Conservation (phyloP, 2,113 vertebrate species). For the Lophochroa leadbeateri region DNA sequence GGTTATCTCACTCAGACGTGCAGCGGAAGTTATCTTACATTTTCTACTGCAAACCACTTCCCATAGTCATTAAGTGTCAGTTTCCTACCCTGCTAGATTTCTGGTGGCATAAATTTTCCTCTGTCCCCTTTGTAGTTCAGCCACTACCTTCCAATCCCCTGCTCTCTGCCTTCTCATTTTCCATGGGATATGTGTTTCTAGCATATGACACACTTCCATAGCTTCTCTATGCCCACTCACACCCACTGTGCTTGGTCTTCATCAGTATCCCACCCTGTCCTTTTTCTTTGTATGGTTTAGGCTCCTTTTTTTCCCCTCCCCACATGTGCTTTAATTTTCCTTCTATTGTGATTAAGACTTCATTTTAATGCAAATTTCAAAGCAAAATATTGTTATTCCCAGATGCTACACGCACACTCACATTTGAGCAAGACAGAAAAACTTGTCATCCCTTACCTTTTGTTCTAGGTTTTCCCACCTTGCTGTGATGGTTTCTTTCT, state of each 20-base stretch:
- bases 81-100: not conserved
- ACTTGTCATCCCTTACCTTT: constrained; percentile 33
- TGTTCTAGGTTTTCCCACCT: constrained; percentile 1
- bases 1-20: not conserved
- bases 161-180: not conserved
- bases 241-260: not conserved
- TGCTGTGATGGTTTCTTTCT: constrained; percentile 4
- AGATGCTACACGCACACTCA: not conserved
- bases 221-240: not conserved
- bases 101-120: not conserved
- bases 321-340: not conserved
- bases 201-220: not conserved
- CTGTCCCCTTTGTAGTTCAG: not conserved
- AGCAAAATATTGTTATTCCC: not conserved
- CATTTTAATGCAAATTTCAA: constrained; percentile 50
- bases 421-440: not conserved
- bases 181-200: not conserved
- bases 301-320: not conserved
- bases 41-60: not conserved
- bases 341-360: constrained; percentile 31
- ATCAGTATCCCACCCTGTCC: not conserved
- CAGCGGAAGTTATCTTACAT: not conserved
- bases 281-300: not conserved
- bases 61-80: rapidly evolving
- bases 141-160: not conserved